A percentile compares a stretch with the other conserved stretches of the same genome.
phyloP scores from a whole-genome alignment of 2,888 invertebrate genomes.

The Podotricha telesiphe region DNA sequence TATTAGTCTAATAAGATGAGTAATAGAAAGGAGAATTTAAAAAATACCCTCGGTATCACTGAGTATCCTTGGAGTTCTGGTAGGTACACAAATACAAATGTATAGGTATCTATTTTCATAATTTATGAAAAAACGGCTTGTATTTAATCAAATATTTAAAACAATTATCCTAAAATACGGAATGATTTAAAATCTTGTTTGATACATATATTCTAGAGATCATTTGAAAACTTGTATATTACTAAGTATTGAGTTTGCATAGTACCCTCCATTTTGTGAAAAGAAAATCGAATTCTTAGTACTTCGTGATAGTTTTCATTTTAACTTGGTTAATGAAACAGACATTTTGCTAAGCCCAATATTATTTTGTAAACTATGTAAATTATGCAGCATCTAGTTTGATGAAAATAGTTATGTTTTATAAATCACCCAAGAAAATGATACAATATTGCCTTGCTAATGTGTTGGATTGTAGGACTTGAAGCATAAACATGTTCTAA shows the following conservation, averaged over 20 bases:
- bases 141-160: not conserved
- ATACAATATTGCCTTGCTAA: not conserved
- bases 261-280: constrained; percentile 20
- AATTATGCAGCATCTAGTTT: not conserved
- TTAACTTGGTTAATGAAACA: no score
- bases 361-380: not conserved
- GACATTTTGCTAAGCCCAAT: not conserved
- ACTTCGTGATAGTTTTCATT: not conserved
- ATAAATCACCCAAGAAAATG: not conserved
- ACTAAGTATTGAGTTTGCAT: not conserved
- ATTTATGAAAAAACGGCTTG: not conserved
- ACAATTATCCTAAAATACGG: not conserved
- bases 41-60: constrained; percentile 61
- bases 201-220: not conserved
- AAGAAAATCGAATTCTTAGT: not conserved
- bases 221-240: not conserved
- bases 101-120: not conserved
- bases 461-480: no score
- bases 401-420: not conserved
- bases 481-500: no score
- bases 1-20: constrained; percentile 49
- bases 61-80: constrained; percentile 75
- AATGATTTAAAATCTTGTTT: not conserved
- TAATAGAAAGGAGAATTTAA: constrained; percentile 60
- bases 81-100: constrained; percentile 43